Evolutionary conservation across 2,113 vertebrate species (phyloP).

Genomic region (Amphilophus citrinellus): DNA sequence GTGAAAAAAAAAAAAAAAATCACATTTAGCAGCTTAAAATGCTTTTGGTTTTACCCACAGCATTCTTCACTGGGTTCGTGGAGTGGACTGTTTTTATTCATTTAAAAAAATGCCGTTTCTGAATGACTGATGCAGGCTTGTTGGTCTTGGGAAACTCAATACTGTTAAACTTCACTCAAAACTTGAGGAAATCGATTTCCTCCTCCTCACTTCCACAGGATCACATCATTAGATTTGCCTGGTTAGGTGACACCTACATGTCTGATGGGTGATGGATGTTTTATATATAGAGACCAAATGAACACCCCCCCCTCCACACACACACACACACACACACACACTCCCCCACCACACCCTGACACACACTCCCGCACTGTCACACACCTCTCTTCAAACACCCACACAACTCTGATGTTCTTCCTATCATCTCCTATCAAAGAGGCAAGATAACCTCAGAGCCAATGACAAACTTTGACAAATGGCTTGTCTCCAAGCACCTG

Average conservation of each 20-base stretch:
- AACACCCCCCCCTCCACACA: constrained; percentile 37
- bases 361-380: constrained; percentile 42
- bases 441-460: constrained; percentile 83
- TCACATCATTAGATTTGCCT: constrained; percentile 81
- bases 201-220: constrained; percentile 66
- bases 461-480: constrained; percentile 86
- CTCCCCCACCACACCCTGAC: constrained; percentile 23
- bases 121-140: constrained; percentile 39
- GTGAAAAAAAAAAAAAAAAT: neutral
- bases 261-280: constrained; percentile 83
- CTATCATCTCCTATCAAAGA: constrained; percentile 82
- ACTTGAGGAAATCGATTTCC: constrained; percentile 72
- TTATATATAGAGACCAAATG: constrained; percentile 84
- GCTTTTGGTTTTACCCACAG: neutral
- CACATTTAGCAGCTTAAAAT: neutral
- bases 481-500: constrained; percentile 82
- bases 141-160: constrained; percentile 26
- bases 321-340: neutral
- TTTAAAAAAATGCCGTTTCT: constrained; percentile 26
- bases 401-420: constrained; percentile 66
- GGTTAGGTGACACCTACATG: constrained; percentile 78
- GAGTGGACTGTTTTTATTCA: constrained; percentile 43
- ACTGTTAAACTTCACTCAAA: constrained; percentile 65
- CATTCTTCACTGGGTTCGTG: constrained; percentile 3
- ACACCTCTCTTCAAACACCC: constrained; percentile 48